Evolutionary conservation across 2,113 vertebrate genomes (phyloP).

Genomic region (Chlamydotis undulata): DNA sequence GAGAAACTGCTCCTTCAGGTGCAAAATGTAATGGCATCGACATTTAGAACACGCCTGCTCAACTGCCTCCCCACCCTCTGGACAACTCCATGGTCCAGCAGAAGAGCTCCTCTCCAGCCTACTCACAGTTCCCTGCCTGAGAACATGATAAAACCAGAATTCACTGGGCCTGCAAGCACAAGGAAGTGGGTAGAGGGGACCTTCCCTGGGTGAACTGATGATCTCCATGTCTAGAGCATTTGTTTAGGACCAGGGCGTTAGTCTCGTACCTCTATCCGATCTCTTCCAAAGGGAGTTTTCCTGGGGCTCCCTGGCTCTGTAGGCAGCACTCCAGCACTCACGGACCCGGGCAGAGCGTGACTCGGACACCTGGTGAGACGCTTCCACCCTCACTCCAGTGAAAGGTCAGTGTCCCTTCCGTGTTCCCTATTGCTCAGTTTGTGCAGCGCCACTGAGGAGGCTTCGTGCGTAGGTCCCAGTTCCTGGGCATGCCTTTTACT

Average conservation of each 20-base stretch:
- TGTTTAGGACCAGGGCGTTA: neutral
- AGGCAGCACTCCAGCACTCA: rapidly evolving
- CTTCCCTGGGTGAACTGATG: rapidly evolving
- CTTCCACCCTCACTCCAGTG: neutral
- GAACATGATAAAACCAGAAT: neutral
- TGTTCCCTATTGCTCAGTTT: neutral
- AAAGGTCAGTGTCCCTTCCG: neutral
- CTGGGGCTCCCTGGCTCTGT: rapidly evolving
- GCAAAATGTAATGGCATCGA: neutral
- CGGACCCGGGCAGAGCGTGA: neutral
- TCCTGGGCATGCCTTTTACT: neutral
- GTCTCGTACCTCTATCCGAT: neutral
- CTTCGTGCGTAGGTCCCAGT: neutral
- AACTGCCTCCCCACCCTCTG: neutral
- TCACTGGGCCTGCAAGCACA: neutral
- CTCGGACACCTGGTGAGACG: neutral
- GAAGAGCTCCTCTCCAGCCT: neutral
- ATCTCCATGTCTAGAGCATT: neutral
- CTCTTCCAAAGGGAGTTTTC: neutral
- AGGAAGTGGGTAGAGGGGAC: neutral
- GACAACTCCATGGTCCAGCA: neutral
- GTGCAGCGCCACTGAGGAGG: neutral
- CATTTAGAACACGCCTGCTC: neutral
- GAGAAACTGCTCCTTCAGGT: neutral
- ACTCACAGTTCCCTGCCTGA: neutral